A percentile compares a stretch with the other conserved stretches of the same genome.
Conservation (phyloP, 2,888 invertebrate genomes). For the Malacosoma neustria region DNA sequence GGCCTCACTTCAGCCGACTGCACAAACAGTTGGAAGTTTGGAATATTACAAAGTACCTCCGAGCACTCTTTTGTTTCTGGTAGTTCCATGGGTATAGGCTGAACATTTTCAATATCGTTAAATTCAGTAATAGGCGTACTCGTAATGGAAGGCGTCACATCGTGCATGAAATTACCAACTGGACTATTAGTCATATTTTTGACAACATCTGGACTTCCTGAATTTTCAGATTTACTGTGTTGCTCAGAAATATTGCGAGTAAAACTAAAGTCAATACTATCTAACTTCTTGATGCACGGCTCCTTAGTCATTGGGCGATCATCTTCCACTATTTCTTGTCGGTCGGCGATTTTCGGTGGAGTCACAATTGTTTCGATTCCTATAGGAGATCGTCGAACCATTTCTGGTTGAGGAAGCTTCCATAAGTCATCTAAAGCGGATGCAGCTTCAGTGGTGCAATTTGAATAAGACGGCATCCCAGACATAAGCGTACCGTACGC, state of each 20-base stretch:
- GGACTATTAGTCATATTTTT: slow-evolving; percentile 32
- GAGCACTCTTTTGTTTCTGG: slow-evolving; percentile 23
- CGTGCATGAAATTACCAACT: slow-evolving; percentile 30
- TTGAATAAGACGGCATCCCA: slow-evolving; percentile 51
- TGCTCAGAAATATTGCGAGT: slow-evolving; percentile 32
- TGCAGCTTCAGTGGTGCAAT: slow-evolving; percentile 48
- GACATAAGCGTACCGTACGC: slow-evolving; percentile 57
- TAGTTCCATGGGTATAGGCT: slow-evolving; percentile 32
- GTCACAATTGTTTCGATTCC: slow-evolving; percentile 27
- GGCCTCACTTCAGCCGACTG: slow-evolving; percentile 47
- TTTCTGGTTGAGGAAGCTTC: slow-evolving; percentile 49
- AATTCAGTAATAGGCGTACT: slow-evolving; percentile 46
- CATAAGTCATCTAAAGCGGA: slow-evolving; percentile 45
- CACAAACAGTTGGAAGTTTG: slow-evolving; percentile 41
- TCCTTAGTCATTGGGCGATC: slow-evolving; percentile 31
- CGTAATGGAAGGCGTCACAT: slow-evolving; percentile 45
- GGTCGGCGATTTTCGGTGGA: slow-evolving; percentile 25
- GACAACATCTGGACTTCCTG: slow-evolving; percentile 18
- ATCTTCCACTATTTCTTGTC: slow-evolving; percentile 18
- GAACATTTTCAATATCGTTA: slow-evolving; percentile 19
- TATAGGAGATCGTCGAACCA: slow-evolving; percentile 47
- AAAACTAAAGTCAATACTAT: slow-evolving; percentile 55
- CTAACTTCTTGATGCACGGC: slow-evolving; percentile 45
- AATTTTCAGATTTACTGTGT: neutral
- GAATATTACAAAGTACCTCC: slow-evolving; percentile 22